phyloP scores from a whole-genome alignment of 2,888 invertebrate species.

The Troides aeacus region DNA sequence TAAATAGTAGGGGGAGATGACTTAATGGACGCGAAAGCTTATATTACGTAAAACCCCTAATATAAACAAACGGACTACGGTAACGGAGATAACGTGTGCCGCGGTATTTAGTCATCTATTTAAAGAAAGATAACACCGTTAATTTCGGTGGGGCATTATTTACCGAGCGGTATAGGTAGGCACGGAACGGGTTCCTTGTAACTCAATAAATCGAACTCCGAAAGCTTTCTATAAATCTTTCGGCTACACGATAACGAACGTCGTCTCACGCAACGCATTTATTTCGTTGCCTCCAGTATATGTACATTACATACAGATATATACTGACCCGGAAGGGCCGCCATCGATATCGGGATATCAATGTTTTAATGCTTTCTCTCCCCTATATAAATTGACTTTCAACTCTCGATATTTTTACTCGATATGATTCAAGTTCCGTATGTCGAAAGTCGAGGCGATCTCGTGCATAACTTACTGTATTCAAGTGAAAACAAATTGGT shows the following conservation, averaged over 20 bases:
- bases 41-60: constrained; percentile 65
- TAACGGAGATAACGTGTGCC: constrained; percentile 69
- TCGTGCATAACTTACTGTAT: constrained; percentile 31
- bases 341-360: constrained; percentile 51
- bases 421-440: constrained; percentile 43
- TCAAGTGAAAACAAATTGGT: constrained; percentile 48
- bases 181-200: constrained; percentile 75
- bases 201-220: constrained; percentile 68
- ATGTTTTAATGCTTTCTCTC: constrained; percentile 55
- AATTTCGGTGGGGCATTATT: constrained; percentile 74
- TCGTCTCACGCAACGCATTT: constrained; percentile 75
- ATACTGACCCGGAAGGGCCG: constrained; percentile 61
- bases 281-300: constrained; percentile 49
- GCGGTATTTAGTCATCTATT: constrained; percentile 77
- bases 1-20: constrained; percentile 43
- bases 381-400: constrained; percentile 37
- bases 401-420: constrained; percentile 39
- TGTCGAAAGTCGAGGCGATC: constrained; percentile 37
- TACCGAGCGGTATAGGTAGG: constrained; percentile 75
- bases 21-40: constrained; percentile 65
- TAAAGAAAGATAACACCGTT: constrained; percentile 73
- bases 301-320: constrained; percentile 42
- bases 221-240: constrained; percentile 75
- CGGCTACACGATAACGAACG: constrained; percentile 76
- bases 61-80: constrained; percentile 59